Conservation (phyloP, 2,113 vertebrate genomes). For the Lasiurus borealis region DNA sequence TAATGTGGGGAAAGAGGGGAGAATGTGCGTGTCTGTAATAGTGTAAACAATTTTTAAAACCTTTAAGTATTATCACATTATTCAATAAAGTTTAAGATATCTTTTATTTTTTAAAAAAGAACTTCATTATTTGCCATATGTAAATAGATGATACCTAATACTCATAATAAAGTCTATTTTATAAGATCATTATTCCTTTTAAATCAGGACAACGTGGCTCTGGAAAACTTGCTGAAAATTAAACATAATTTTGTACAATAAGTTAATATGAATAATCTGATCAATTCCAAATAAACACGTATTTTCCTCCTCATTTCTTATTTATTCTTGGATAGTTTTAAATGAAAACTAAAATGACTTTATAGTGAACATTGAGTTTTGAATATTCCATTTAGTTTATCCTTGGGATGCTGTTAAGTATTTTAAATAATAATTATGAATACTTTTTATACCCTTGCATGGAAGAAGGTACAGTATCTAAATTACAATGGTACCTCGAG, state of each 20-base stretch:
- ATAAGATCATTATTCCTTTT: neutral
- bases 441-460: constrained; percentile 37
- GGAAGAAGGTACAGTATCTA: constrained; percentile 26
- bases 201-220: neutral
- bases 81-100: neutral
- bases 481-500: too few species aligned
- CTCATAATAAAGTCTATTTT: neutral
- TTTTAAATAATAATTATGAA: constrained; percentile 68
- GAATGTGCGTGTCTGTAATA: neutral
- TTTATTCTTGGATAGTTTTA: neutral
- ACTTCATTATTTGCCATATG: neutral
- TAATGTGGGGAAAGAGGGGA: neutral
- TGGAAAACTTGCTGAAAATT: neutral
- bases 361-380: neutral
- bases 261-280: neutral
- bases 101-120: neutral
- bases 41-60: neutral
- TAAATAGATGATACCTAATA: neutral
- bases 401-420: constrained; percentile 24
- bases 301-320: neutral
- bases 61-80: neutral
- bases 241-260: neutral
- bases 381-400: neutral
- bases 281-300: neutral
- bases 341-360: neutral